Conservation (phyloP, 2,113 vertebrate genomes). For the Cyprinodon variegatus region DNA sequence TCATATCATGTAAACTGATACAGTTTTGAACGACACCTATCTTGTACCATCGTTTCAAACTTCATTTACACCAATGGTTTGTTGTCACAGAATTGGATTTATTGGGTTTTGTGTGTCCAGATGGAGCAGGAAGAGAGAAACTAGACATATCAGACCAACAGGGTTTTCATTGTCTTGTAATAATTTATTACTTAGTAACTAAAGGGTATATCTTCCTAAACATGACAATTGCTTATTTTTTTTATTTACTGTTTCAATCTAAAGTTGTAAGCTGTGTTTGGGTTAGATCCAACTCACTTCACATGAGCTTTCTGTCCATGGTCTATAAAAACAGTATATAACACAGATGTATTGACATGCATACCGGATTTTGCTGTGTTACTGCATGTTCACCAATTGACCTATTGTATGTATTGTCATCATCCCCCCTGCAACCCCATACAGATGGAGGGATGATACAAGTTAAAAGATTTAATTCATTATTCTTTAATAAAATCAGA, state of each 20-base stretch:
- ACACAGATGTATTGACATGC: background rate
- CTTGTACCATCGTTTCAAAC: constrained; percentile 20
- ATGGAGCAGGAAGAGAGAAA: constrained; percentile 16
- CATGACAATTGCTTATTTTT: background rate
- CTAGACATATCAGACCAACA: constrained; percentile 38
- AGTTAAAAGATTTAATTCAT: too few relatives aligned
- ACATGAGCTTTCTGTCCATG: background rate
- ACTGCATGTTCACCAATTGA: background rate
- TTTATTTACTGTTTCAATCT: background rate
- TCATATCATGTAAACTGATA: constrained; percentile 21
- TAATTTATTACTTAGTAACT: background rate
- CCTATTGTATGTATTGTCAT: too few relatives aligned
- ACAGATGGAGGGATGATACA: too few relatives aligned
- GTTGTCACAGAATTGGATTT: constrained; percentile 32
- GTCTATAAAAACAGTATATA: constrained; percentile 6
- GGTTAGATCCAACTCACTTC: background rate
- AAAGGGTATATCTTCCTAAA: constrained; percentile 8
- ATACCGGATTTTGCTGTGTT: background rate
- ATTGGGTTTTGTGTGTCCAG: constrained; percentile 17
- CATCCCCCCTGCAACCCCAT: too few relatives aligned
- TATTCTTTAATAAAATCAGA: too few relatives aligned
- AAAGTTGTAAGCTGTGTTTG: background rate
- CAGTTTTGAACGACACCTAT: constrained; percentile 8
- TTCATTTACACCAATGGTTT: constrained; percentile 7
- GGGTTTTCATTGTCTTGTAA: background rate